phyloP scores from a whole-genome alignment of 30 jellyfish, hydroid and myxozoan genomes.

The Aurelia sp. region DNA sequence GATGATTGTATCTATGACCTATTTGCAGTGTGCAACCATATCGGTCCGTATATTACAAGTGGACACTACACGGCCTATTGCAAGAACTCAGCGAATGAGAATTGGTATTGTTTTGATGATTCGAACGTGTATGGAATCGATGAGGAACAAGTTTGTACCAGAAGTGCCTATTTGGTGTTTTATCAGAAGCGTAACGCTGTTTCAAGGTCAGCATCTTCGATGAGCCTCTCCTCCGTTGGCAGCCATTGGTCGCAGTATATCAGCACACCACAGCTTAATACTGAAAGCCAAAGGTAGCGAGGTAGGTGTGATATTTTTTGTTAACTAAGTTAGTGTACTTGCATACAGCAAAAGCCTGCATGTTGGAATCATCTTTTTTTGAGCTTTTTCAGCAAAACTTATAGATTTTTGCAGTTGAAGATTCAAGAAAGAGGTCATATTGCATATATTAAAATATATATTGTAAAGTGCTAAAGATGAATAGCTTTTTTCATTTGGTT shows the following conservation, averaged over 20 bases:
- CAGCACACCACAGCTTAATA: constrained; percentile 15
- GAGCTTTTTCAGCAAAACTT: no score
- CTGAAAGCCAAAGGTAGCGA: constrained; percentile 26
- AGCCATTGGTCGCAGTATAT: constrained; percentile 67
- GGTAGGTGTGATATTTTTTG: neutral
- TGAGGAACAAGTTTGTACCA: constrained; percentile 76
- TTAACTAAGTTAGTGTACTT: no score
- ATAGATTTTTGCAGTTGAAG: no score
- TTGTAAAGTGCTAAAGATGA: no score
- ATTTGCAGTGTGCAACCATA: constrained; percentile 85
- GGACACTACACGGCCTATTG: constrained; percentile 90
- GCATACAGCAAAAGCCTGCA: no score
- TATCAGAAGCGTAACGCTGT: constrained; percentile 74
- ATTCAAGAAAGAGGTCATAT: no score
- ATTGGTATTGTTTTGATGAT: constrained; percentile 87
- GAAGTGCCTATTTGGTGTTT: constrained; percentile 86
- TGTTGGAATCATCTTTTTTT: no score
- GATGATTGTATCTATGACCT: constrained; percentile 82
- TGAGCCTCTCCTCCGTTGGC: constrained; percentile 47
- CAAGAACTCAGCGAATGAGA: constrained; percentile 70
- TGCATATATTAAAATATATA: no score
- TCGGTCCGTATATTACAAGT: constrained; percentile 83
- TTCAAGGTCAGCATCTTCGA: constrained; percentile 55
- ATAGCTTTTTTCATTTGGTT: no score
- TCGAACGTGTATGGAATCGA: constrained; percentile 46